Evolutionary conservation across 92 coral and sea anemone species (phyloP).

Genomic region (Nematostella vectensis): DNA sequence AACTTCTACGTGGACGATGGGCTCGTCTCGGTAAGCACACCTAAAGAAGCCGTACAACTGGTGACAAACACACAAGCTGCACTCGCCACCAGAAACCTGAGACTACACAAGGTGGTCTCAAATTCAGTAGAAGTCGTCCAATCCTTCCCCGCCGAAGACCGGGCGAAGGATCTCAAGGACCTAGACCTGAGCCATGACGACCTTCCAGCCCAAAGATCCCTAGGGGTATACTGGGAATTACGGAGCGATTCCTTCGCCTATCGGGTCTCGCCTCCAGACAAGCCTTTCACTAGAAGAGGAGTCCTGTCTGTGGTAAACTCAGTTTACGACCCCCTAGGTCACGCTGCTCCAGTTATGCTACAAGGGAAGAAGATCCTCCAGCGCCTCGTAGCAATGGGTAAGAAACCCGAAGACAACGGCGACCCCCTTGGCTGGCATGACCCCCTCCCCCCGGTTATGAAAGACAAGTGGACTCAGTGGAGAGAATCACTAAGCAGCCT

Average conservation of each 20-base stretch:
- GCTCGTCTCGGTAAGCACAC: conserved; percentile 33
- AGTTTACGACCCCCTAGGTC: conserved; percentile 6
- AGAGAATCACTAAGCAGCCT: background rate
- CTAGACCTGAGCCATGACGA: conserved; percentile 26
- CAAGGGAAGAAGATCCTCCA: background rate
- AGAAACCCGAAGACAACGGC: too few relatives aligned
- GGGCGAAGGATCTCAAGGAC: too few relatives aligned
- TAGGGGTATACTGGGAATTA: conserved; percentile 44
- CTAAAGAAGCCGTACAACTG: conserved; percentile 31
- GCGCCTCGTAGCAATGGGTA: background rate
- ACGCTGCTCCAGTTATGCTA: conserved; percentile 1
- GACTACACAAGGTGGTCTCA: conserved; percentile 50
- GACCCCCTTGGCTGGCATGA: conserved; percentile 6
- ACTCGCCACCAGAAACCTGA: conserved; percentile 40
- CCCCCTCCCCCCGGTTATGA: background rate
- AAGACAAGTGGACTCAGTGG: background rate
- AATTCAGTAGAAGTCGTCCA: conserved; percentile 57
- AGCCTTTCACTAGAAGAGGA: too few relatives aligned
- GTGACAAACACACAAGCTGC: conserved; percentile 35
- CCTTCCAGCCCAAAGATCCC: conserved; percentile 51
- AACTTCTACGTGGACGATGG: conserved; percentile 67
- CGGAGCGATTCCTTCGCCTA: conserved; percentile 37
- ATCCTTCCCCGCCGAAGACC: conserved; percentile 49
- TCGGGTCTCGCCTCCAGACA: conserved; percentile 17
- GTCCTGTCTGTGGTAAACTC: conserved; percentile 3